Conservation (phyloP, 2,888 invertebrate genomes). For the Autographa gamma region DNA sequence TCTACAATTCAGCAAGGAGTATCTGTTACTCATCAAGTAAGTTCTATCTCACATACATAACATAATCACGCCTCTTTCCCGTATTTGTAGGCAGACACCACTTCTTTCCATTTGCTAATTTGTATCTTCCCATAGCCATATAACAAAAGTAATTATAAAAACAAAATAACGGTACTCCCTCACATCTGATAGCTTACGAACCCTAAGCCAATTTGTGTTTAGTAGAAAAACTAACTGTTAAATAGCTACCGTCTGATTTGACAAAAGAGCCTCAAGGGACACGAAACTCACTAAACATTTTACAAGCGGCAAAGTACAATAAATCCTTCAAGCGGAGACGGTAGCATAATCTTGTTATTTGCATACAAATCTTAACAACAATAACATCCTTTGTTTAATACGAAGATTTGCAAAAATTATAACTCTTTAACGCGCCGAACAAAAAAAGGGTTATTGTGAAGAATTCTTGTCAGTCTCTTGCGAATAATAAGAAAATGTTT, state of each 20-base stretch:
- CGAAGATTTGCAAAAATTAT: conserved; percentile 73
- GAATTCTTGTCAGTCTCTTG: conserved; percentile 54
- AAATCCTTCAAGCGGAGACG: conserved; percentile 75
- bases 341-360: conserved; percentile 88
- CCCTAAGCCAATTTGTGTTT: not conserved
- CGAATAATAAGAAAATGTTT: conserved; percentile 58
- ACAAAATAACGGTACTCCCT: not conserved
- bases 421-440: conserved; percentile 79
- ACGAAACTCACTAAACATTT: conserved; percentile 62
- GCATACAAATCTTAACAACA: conserved; percentile 83
- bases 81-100: no score
- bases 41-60: no score
- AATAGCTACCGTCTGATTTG: conserved; percentile 70
- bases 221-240: conserved; percentile 33
- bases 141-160: not conserved
- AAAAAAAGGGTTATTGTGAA: conserved; percentile 68
- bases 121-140: not conserved
- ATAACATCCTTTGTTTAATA: conserved; percentile 74
- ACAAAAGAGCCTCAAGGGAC: conserved; percentile 73
- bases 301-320: conserved; percentile 67
- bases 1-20: no score
- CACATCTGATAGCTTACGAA: not conserved
- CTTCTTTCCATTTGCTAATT: no score
- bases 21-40: no score
- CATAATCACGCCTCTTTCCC: no score